phyloP scores from a whole-genome alignment of 2,113 vertebrate genomes.

The Cathartes aura region DNA sequence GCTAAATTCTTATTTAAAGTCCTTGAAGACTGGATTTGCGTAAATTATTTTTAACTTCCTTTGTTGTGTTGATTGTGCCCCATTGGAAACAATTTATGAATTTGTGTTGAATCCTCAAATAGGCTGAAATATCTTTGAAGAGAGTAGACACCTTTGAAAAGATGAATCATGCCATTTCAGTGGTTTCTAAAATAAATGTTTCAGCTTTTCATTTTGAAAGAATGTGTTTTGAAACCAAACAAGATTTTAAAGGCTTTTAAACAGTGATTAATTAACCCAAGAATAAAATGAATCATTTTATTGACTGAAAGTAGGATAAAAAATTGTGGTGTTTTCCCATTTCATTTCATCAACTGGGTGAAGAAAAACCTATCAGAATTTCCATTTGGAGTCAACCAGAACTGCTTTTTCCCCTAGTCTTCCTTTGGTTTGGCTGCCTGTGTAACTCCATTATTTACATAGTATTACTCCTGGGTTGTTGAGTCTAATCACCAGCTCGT shows the following conservation, averaged over 20 bases:
- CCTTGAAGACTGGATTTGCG: slow-evolving; percentile 21
- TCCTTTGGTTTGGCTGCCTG: neutral
- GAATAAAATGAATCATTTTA: neutral
- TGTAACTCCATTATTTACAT: neutral
- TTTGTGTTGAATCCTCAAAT: neutral
- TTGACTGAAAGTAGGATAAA: neutral
- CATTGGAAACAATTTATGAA: neutral
- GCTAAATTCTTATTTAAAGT: slow-evolving; percentile 59
- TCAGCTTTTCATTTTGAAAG: slow-evolving; percentile 7
- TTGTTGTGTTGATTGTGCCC: neutral
- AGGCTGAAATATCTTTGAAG: neutral
- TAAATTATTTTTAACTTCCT: neutral
- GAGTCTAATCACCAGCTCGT: neutral
- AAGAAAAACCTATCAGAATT: neutral
- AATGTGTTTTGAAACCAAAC: neutral
- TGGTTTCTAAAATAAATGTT: neutral
- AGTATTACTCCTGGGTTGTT: neutral
- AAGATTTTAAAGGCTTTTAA: neutral
- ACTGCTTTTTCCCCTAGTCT: neutral
- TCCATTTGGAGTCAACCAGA: neutral
- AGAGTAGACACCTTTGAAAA: neutral
- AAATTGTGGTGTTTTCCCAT: neutral
- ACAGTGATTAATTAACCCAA: neutral
- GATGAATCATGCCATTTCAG: neutral
- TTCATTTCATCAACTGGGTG: neutral